Evolutionary conservation across 2,888 invertebrate species (phyloP).

Genomic region (Marronus borbonicus): DNA sequence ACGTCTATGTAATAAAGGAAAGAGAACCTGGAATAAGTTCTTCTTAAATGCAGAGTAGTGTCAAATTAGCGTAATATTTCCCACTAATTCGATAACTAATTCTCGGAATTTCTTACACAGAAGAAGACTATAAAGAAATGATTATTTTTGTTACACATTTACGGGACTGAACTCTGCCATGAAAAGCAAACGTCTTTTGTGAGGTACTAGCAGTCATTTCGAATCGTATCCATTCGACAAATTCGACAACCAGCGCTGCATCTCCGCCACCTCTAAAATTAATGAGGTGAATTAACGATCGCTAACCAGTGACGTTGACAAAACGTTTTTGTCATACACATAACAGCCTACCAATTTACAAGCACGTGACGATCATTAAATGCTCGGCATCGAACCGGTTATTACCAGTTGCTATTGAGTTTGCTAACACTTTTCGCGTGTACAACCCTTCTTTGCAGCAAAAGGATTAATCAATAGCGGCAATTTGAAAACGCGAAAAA

Average conservation of each 20-base stretch:
- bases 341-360: conserved; percentile 1
- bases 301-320: conserved; percentile 54
- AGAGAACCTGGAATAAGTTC: no score
- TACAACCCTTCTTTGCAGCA: conserved; percentile 15
- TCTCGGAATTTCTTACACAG: no score
- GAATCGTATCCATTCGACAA: no score
- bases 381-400: conserved; percentile 5
- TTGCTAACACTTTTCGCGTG: background rate
- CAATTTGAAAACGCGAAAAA: conserved; percentile 38
- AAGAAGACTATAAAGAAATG: no score
- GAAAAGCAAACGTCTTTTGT: no score
- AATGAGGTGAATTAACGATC: conserved; percentile 57
- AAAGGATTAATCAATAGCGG: conserved; percentile 32
- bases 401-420: conserved; percentile 29
- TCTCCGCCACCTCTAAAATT: conserved; percentile 52
- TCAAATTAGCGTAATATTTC: no score
- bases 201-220: no score
- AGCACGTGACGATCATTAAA: conserved; percentile 34
- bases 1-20: no score
- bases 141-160: no score
- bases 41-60: no score
- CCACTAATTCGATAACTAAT: no score
- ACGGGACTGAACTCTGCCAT: no score
- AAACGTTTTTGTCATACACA: conserved; percentile 49
- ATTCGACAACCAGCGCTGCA: background rate